Base-by-base conservation (phyloP, 2,113 vertebrate species). In the Tragelaphus scriptus region DNA sequence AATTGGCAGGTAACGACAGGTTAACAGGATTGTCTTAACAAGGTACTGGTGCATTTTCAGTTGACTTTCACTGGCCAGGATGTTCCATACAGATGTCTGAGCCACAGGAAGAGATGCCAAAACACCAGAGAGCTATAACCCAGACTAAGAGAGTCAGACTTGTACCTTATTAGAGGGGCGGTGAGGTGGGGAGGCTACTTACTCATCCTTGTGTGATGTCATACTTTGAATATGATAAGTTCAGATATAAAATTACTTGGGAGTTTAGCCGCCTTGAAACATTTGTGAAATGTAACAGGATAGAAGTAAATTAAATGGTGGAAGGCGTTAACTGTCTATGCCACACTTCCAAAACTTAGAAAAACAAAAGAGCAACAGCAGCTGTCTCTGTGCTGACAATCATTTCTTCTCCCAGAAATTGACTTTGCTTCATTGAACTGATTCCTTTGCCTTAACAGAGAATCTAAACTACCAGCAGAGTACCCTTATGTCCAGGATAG, bases 1-100 rank as follows among this genome's bases (percentile, higher is more conserved):
- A 89, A 84, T 14, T 82, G 88, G 88, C 96, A 97, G 91, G 97
- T 95, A 93, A 71, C 1, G 68, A 94, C 97, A 98, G 90, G 96
- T 88, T 95, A 77, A 71, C 63, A 91, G 86, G n/a, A 95, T 49
- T 59, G 82, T 77, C 88, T 88, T 91, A 63, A 94, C 85, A 96
- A 75, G 59, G 92, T 23, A 47, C 68, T 36, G 56, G 91, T 71
- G n/a, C 19, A 28, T 94, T 93, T 92, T 87, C 97, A 71, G 51
- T 36, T 88, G 49, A 32, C 26, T 87, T 95, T 90, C 68, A 40
- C 17, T n/a, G 86, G 61, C 47, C 56, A 94, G 71, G 90, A 85
- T 13, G 26, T 40, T 89, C 19, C 44, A 2, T 12, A 19, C 13
- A 28, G 53, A 85, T 14, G 1, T 47, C n/a, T 40, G 77, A 87